A percentile compares a stretch with the other conserved stretches of the same genome.
These are phyloP conservation scores for Chydorus sphaericus DNA, from an alignment of 2,888 invertebrate genomes.

Conservation along the genomic window DNA sequence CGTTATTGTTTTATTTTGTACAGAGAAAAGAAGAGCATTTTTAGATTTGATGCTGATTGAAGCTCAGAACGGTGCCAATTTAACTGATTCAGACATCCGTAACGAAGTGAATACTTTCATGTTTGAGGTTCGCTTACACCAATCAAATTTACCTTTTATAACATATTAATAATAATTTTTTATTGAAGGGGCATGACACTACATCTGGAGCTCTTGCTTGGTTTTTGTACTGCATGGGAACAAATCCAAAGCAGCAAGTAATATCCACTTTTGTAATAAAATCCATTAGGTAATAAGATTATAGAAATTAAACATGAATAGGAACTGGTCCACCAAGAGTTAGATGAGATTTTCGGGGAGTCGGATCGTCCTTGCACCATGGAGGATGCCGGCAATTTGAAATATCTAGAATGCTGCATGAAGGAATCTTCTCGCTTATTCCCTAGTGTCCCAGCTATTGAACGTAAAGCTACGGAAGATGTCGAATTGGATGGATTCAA, in stretches of 20 bases:
- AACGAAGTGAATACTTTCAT: constrained; percentile 34
- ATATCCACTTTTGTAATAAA: not conserved
- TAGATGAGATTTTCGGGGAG: constrained; percentile 6
- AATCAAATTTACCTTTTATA: not conserved
- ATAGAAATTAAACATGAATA: constrained; percentile 20
- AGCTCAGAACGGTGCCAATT: constrained; percentile 21
- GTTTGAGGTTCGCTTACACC: constrained; percentile 26
- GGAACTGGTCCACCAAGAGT: constrained; percentile 15
- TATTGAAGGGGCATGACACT: constrained; percentile 38
- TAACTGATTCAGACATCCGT: constrained; percentile 27
- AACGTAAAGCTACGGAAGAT: constrained; percentile 25
- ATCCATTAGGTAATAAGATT: not conserved
- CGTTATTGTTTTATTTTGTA: not conserved
- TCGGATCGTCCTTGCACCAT: constrained; percentile 3
- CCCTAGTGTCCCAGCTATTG: constrained; percentile 34
- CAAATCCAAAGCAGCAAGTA: constrained; percentile 34
- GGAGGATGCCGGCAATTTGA: constrained; percentile 26
- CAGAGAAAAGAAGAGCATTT: constrained; percentile 23
- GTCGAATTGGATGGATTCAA: constrained; percentile 8
- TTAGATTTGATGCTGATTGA: constrained; percentile 28
- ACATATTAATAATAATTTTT: not conserved
- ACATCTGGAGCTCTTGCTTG: constrained; percentile 39
- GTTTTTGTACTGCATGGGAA: constrained; percentile 38
- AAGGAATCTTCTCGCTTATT: constrained; percentile 33
- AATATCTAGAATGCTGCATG: constrained; percentile 34